Conservation (phyloP, 2,113 vertebrate genomes). For the Apaloderma vittatum region DNA sequence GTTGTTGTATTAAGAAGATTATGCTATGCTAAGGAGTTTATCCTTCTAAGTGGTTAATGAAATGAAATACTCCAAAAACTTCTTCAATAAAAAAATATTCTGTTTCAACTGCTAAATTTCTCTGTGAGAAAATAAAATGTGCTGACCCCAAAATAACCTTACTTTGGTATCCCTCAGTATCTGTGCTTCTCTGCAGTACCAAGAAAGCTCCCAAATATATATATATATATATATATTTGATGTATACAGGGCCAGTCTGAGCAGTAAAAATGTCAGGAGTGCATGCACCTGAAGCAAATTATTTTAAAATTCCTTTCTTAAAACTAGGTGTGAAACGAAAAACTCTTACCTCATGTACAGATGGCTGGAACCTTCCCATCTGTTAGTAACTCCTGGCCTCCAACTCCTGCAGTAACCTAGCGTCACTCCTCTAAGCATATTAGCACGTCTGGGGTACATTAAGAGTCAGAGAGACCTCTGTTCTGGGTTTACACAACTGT, state of each 20-base stretch:
- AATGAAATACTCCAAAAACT: not conserved
- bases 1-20: not conserved
- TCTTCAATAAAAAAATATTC: not conserved
- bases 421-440: not conserved
- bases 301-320: not conserved
- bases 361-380: not conserved
- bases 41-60: not conserved
- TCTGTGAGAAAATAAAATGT: constrained; percentile 10
- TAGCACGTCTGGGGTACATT: not conserved
- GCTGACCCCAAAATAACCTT: not conserved
- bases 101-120: not conserved
- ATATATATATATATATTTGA: too few relatives aligned
- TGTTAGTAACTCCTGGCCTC: not conserved
- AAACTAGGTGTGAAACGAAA: not conserved
- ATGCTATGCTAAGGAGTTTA: not conserved
- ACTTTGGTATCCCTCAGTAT: not conserved
- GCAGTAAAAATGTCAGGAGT: not conserved
- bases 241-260: not conserved
- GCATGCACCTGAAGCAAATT: not conserved
- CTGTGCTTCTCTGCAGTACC: not conserved
- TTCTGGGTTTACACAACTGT: not conserved
- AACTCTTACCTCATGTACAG: constrained; percentile 5
- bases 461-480: not conserved
- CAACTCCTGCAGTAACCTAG: not conserved
- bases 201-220: not conserved